Base-by-base conservation (phyloP, 2,888 invertebrate species). In the Luffia ferchaultella region DNA sequence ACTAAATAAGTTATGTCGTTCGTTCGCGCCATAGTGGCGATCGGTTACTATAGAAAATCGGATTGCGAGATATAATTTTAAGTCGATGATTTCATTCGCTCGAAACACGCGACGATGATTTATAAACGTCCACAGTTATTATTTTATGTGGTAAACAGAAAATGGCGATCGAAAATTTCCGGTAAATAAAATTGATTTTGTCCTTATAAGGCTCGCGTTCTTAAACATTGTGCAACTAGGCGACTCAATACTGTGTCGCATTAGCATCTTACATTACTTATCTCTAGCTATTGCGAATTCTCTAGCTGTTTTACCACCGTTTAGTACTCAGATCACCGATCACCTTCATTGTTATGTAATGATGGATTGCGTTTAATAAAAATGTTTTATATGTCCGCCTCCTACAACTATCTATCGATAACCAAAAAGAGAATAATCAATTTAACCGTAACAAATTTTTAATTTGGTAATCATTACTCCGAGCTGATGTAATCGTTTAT, bases 1-100 rank as follows among this genome's bases (percentile, higher is more conserved):
- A 73, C 77, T 79, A 80, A 80, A 78, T 79, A 79, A 76, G 75
- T 77, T 75, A 68, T 74, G 76, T 75, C 73, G 71, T 64, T 67
- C 64, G 71, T 69, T 72, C 60, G 66, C 65, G 69, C 68, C 72
- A 69, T 73, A 75, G 69, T 65, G 68, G 67, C 69, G 61, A 59
- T 65, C 60, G 61, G 64, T 60, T 65, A 59, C 66, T 72, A 64
- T 66, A 60, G 64, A 69, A 68, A 66, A 15, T 67, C 63, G 64
- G 64, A 67, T 67, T 59, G 61, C 55, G 51, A 56, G 58, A 59
- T 60, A 63, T 67, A 65, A 67, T 69, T 65, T 60, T 55, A 56
- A 51, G 48, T 48, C 53, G 54, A 54, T 57, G 59, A 56, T 63
- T 63, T 60, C 62, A 62, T 65, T 68, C 62, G 65, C 57, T 60